phyloP scores from a whole-genome alignment of 30 jellyfish, hydroid and myxozoan genomes.

The Cassiopea andromeda region DNA sequence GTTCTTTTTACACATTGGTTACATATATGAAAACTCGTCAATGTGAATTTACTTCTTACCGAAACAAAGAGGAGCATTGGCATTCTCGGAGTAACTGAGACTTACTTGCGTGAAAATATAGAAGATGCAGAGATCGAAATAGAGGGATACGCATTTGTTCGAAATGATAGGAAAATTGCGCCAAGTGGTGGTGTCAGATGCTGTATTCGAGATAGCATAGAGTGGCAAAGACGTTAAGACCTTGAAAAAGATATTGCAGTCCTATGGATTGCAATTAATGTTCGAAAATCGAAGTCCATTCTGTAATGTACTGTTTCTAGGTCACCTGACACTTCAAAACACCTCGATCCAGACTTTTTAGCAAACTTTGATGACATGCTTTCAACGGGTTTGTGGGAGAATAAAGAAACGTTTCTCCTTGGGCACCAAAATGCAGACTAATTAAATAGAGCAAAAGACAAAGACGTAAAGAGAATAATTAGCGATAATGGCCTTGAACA shows the following conservation, averaged over 20 bases:
- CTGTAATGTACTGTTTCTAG: no score
- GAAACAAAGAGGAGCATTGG: conserved; percentile 16
- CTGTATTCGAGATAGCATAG: not conserved
- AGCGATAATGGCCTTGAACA: no score
- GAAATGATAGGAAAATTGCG: conserved; percentile 10
- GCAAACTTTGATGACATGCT: no score
- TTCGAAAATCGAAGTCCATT: not conserved
- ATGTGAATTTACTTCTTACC: conserved; percentile 37
- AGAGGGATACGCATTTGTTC: not conserved
- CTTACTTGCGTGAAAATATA: conserved; percentile 65
- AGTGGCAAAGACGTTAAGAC: not conserved
- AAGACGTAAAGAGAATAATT: no score
- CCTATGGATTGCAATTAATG: not conserved
- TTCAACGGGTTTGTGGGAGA: no score
- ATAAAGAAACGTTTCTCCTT: no score
- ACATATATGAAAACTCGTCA: not conserved
- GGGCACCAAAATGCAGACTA: no score
- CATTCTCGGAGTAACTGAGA: conserved; percentile 11
- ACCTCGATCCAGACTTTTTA: no score
- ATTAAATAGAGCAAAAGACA: no score
- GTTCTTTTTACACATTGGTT: no score
- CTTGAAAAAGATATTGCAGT: not conserved
- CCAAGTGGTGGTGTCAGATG: conserved; percentile 7
- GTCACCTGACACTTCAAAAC: no score
- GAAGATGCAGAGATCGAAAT: not conserved